Evolutionary conservation across 2,113 vertebrate genomes (phyloP).

Genomic region (Gila orcuttii): DNA sequence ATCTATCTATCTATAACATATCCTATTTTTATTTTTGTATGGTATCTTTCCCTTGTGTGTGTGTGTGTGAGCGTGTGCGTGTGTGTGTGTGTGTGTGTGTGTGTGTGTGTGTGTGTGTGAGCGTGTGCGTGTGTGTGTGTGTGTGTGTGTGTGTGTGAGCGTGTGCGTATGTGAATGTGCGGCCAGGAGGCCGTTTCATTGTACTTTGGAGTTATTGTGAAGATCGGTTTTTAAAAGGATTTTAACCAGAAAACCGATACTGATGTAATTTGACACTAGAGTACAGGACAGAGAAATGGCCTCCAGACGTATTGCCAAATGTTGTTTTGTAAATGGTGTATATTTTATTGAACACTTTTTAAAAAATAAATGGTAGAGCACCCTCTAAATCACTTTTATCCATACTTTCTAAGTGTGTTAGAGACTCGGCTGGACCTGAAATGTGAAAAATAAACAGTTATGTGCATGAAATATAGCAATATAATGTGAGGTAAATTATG

Average conservation of each 20-base stretch:
- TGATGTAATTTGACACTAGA: conserved; percentile 85
- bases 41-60: conserved; percentile 51
- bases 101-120: no score
- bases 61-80: no score
- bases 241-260: conserved; percentile 89
- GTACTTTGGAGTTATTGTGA: conserved; percentile 87
- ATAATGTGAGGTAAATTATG: background rate
- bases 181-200: conserved; percentile 57
- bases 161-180: background rate
- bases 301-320: conserved; percentile 69
- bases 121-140: no score
- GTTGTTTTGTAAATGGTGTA: conserved; percentile 78
- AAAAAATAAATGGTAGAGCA: conserved; percentile 73
- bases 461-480: background rate
- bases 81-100: no score
- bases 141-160: background rate
- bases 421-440: background rate
- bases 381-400: conserved; percentile 20
- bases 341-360: conserved; percentile 77
- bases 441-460: background rate
- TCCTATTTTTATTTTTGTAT: conserved; percentile 51
- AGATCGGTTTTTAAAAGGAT: conserved; percentile 94
- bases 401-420: background rate
- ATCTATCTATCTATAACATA: conserved; percentile 34
- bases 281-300: conserved; percentile 63